Base-by-base conservation (phyloP, 92 coral and sea anemone genomes). In the Galaxea fascicularis region DNA sequence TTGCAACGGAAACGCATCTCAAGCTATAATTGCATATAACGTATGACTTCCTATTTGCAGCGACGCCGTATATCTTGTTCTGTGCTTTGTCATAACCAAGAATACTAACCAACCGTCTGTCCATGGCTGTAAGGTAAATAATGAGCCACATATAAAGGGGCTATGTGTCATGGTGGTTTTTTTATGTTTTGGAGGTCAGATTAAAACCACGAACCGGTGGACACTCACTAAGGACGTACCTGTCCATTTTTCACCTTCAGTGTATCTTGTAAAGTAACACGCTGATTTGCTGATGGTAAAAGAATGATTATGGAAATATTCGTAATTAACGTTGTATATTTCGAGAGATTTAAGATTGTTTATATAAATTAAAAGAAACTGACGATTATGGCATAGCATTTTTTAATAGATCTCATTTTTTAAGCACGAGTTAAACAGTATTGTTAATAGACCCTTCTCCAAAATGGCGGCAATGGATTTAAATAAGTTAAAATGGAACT, bases 61-160 rank as follows among this genome's bases (percentile, higher is more conserved):
- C 83, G 20, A 78, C 83, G 1, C 83, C 83, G 27, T 78, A 78
- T 9, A 65, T 65, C 28, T 16, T 13, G 47, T 65, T 46, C 20
- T 47, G 6, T 18, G 24, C 49, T 12, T 65, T 45, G 46, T 65
- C 62, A 44, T 63, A 78, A 4, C 83, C 83, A 26, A 78, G 74
- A 78, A 78, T 45, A 53, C 83, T 78, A 60, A 78, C 73, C 13
- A 78, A 45, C 44, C 83, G 83, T 27, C 74, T 78, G 18, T 63
- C 73, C 60, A 78, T 26, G 13, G 62, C 83, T 78, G n/a, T 18
- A 7, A 26, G n/a, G n/a, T n/a, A 62, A 77, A 44, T 11, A 60
- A 60, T 25, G 4, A 60, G 12, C 67, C 13, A 62, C 20, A 10
- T 9, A 59, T 10, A 20, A 62, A 14, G 67, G 16, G 2, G 56